Base-by-base conservation (phyloP, 2,113 vertebrate genomes). In the Cyanoliseus patagonus region DNA sequence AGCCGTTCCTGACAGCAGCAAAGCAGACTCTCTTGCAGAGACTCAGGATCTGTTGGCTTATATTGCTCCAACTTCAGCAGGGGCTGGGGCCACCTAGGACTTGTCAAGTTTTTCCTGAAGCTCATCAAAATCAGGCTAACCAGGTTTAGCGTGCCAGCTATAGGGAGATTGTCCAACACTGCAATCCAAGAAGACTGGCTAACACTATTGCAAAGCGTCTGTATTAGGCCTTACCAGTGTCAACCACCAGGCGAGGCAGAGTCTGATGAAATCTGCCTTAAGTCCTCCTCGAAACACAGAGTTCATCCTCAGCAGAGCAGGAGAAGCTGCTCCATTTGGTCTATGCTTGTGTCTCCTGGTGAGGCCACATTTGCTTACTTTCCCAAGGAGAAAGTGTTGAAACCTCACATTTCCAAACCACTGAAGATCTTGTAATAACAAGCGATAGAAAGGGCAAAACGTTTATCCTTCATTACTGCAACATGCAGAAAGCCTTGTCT, bases 161-260 rank as follows among this genome's bases (percentile, higher is more conserved):
- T 0, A 1, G 64, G 27, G 47, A 15, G 23, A 4, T 6, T 18
- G 10, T 33, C 47, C 82, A 9, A 6, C 17, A 3, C 14, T 19
- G 61, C 37, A 39, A 10, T 42, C 39, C 61, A 7, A 19, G 35
- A 17, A 62, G 35, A 8, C 13, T 9, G 23, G 17, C 19, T 31
- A 35, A 49, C 6, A 0, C 17, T 27, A 2, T 19, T 0, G 1
- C 22, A 42, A 72, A 44, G 59, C 25, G 25, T 30, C 62, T 52
- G 18, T 27, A 8, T 35, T 0, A 1, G 72, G 31, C 62, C 13
- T 64, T 80, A 2, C 1, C 16, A 6, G 52, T 31, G 10, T 2
- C 22, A 82, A 20, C 17, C n/a, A 55, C 37, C 20, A 17, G 30
- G 6, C 1, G 8, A 47, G 35, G 28, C 2, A 6, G 47, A 42